Evolutionary conservation across 1,140 invertebrate genomes (phyloP), one percentile per base, ranked within the genome.

Genomic region (Macrosteles quadrilineatus): DNA sequence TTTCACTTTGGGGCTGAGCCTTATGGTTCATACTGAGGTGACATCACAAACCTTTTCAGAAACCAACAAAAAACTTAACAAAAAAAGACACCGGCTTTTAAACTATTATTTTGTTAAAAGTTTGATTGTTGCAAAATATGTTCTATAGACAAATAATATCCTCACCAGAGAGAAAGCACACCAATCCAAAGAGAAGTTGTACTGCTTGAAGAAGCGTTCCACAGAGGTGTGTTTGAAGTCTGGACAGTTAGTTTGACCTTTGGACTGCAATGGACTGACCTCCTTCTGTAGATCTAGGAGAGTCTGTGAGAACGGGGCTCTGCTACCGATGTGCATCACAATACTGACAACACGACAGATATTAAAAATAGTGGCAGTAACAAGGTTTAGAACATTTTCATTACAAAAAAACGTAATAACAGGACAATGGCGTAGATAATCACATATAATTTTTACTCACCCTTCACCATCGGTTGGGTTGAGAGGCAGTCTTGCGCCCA

Each of bases 401-500:
- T n/a, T n/a, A n/a, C n/a, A n/a, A n/a, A n/a, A n/a, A n/a, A n/a
- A n/a, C n/a, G n/a, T n/a, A n/a, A n/a, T n/a, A n/a, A n/a, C n/a
- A n/a, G n/a, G n/a, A n/a, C n/a, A n/a, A n/a, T n/a, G n/a, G n/a
- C n/a, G n/a, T n/a, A n/a, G n/a, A n/a, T n/a, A n/a, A n/a, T n/a
- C n/a, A n/a, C n/a, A n/a, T 36, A 36, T 36, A 36, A 36, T 6
- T 6, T 6, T 14, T 36, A 40, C 83, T 82, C 81, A 95, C 93
- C 94, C 94, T 84, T 96, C 93, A 31, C 90, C 89, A 75, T 95
- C 91, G 72, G 86, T 87, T 0, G 93, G 93, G 75, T 89, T 88
- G 21, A 94, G 75, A 1, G 94, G 94, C 68, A 92, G 79, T 50
- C 93, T 83, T 2, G 91, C 93, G 19, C 94, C 94, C 53, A 94